Percentiles rank a stretch among this genome's conserved stretches.
Evolutionary conservation across 2,888 invertebrate genomes (phyloP).

Genomic region (Oligia fasciuncula): DNA sequence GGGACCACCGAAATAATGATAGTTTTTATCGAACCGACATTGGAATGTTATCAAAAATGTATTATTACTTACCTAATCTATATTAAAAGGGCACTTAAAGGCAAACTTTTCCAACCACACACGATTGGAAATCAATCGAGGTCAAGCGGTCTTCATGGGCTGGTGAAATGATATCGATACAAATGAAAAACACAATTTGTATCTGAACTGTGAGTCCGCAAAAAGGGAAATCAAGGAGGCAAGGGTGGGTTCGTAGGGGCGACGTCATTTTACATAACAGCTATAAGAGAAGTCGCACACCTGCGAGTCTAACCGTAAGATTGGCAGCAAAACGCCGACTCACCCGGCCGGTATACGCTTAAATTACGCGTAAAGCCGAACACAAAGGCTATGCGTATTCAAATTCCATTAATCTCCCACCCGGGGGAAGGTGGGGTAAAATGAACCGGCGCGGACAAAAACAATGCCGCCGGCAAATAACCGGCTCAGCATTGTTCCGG

Average conservation of each 20-base stretch:
- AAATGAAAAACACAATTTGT: conserved; percentile 38
- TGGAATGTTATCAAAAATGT: conserved; percentile 75
- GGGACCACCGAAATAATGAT: conserved; percentile 77
- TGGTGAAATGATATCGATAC: conserved; percentile 21
- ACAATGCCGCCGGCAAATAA: conserved; percentile 90
- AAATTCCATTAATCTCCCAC: conserved; percentile 90
- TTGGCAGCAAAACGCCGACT: conserved; percentile 85
- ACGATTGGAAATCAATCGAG: conserved; percentile 68
- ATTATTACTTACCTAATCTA: conserved; percentile 65
- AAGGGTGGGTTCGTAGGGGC: conserved; percentile 43
- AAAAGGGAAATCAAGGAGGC: conserved; percentile 45
- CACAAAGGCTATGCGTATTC: conserved; percentile 90
- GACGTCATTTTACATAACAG: conserved; percentile 79
- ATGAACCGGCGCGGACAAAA: conserved; percentile 90
- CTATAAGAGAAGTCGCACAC: conserved; percentile 77
- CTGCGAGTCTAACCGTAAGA: conserved; percentile 82
- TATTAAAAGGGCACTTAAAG: conserved; percentile 68
- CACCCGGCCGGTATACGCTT: conserved; percentile 87
- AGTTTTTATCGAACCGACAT: conserved; percentile 72
- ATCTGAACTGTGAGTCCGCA: conserved; percentile 70
- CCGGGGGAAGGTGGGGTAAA: conserved; percentile 88
- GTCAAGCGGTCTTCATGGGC: conserved; percentile 21
- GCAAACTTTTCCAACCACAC: conserved; percentile 63
- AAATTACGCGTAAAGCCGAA: conserved; percentile 90
- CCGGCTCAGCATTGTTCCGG: conserved; percentile 90